Conservation (phyloP, 2,113 vertebrate species). For the Mirounga angustirostris region DNA sequence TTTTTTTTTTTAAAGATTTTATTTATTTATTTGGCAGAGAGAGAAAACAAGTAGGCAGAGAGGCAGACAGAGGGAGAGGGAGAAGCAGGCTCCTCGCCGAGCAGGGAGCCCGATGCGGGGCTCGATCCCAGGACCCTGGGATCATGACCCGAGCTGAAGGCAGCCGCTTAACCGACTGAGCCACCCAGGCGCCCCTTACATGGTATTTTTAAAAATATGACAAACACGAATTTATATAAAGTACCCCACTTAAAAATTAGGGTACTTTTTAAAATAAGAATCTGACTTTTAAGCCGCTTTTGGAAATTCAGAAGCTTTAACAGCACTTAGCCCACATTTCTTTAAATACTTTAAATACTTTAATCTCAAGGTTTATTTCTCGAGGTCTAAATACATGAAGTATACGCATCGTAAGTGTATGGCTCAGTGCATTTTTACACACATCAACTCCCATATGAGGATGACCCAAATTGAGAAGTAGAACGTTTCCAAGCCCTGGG, state of each 20-base stretch:
- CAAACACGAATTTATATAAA: background rate
- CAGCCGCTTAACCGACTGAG: too few species aligned
- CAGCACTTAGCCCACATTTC: background rate
- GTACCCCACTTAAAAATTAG: background rate
- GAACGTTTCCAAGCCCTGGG: background rate
- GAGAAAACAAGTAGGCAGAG: too few species aligned
- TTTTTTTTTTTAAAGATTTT: too few species aligned
- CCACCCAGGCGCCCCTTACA: too few species aligned
- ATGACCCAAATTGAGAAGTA: background rate
- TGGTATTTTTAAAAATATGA: background rate
- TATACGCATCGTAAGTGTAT: too few species aligned
- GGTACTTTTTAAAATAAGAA: background rate
- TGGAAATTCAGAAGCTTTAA: background rate
- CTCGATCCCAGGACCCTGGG: too few species aligned
- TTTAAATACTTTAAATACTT: background rate
- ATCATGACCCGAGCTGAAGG: too few species aligned
- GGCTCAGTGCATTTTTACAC: background rate
- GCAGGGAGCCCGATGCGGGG: too few species aligned
- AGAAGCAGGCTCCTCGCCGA: too few species aligned
- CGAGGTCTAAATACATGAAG: background rate
- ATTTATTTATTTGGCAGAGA: too few species aligned
- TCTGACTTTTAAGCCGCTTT: background rate
- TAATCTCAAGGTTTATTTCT: background rate
- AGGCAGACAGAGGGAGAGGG: too few species aligned
- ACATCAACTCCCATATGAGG: background rate